Evolutionary conservation across 2,888 invertebrate genomes (phyloP).

Genomic region (Molorchus minor): DNA sequence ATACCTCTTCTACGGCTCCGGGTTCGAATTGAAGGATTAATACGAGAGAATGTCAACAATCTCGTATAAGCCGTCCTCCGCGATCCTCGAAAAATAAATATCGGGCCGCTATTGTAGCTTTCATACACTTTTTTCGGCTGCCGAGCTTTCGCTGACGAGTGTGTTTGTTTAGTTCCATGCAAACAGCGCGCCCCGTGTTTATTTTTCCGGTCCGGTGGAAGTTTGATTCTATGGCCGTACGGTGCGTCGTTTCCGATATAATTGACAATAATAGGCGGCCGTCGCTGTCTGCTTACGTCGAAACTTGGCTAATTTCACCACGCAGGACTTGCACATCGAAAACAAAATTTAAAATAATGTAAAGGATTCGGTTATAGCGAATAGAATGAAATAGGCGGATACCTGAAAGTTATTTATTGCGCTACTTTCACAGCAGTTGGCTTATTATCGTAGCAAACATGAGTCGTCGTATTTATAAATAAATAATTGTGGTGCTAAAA

Average conservation of each 20-base stretch:
- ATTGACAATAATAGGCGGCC: constrained; percentile 48
- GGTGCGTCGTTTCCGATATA: constrained; percentile 34
- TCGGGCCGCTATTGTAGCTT: constrained; percentile 50
- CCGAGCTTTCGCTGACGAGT: constrained; percentile 58
- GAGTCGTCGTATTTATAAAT: no score
- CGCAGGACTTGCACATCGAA: neutral
- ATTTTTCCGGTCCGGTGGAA: constrained; percentile 57
- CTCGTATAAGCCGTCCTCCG: constrained; percentile 44
- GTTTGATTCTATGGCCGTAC: constrained; percentile 51
- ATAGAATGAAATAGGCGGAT: no score
- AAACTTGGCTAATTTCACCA: constrained; percentile 1
- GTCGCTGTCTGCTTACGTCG: neutral
- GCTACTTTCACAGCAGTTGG: no score
- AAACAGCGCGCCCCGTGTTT: constrained; percentile 58
- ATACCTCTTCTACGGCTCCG: constrained; percentile 7
- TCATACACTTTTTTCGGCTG: constrained; percentile 51
- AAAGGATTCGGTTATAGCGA: no score
- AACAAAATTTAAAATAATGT: no score
- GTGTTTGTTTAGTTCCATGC: constrained; percentile 56
- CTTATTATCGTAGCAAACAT: no score
- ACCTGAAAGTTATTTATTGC: no score
- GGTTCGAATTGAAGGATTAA: constrained; percentile 42
- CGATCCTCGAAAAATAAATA: constrained; percentile 54
- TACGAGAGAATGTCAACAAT: constrained; percentile 49
- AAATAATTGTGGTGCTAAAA: no score